These are phyloP conservation scores for Apteryx mantelli DNA, from an alignment of 2,113 vertebrate genomes.

Conservation along the genomic window DNA sequence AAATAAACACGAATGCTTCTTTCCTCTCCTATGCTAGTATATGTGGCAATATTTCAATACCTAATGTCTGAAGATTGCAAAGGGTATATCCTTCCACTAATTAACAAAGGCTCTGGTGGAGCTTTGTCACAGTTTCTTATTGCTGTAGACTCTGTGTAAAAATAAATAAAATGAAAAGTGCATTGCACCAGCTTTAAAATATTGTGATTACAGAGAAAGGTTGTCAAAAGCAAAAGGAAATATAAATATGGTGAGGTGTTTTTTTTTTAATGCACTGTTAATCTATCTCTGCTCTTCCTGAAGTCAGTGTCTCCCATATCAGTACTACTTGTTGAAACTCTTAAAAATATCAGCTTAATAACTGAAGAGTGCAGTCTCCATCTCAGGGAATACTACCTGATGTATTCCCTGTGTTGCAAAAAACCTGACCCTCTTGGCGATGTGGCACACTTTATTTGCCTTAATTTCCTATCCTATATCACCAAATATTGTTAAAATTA, in stretches of 20 bases:
- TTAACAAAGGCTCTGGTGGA: background rate
- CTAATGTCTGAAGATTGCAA: background rate
- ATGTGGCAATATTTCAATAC: background rate
- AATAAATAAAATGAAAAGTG: background rate
- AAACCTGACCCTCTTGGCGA: background rate
- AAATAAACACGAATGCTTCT: background rate
- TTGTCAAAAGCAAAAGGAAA: background rate
- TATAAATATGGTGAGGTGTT: background rate
- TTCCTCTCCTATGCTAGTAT: background rate
- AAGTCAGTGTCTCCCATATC: background rate
- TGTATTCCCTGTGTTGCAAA: background rate
- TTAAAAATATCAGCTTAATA: background rate
- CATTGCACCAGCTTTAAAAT: background rate
- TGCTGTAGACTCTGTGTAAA: background rate
- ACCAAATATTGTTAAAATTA: fast-evolving
- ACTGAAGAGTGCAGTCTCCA: background rate
- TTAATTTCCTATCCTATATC: fast-evolving
- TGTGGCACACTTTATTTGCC: background rate
- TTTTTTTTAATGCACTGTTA: background rate
- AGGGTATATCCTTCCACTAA: background rate
- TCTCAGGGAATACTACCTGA: background rate
- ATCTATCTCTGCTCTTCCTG: background rate
- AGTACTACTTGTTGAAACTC: background rate
- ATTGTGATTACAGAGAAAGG: background rate
- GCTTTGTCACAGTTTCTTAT: background rate